Evolutionary conservation across 1,140 invertebrate species (phyloP).

Genomic region (Matsumurasca onukii): DNA sequence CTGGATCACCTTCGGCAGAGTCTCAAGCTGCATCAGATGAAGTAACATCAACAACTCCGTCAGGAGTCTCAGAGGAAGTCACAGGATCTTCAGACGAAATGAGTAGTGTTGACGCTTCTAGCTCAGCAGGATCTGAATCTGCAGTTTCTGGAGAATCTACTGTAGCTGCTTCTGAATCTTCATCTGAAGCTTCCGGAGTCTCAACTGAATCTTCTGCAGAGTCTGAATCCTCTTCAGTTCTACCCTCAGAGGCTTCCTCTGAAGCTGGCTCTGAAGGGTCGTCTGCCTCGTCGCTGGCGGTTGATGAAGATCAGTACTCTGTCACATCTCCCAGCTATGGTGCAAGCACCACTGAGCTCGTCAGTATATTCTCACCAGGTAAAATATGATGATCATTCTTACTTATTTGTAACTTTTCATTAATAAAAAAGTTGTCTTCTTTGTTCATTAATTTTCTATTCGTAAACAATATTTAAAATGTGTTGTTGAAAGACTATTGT

Average conservation of each 20-base stretch:
- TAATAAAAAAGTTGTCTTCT: conserved; percentile 37
- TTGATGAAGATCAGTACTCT: not conserved
- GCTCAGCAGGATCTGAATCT: conserved; percentile 29
- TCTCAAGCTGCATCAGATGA: conserved; percentile 33
- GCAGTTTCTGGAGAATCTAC: not conserved
- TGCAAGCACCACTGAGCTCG: conserved; percentile 16
- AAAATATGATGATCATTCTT: conserved; percentile 3
- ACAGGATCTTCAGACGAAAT: not conserved
- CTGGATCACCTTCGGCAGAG: conserved; percentile 7
- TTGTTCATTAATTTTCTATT: not conserved
- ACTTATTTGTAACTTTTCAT: conserved; percentile 1
- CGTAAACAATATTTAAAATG: not conserved
- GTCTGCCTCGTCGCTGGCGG: not conserved
- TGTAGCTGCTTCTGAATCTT: not conserved
- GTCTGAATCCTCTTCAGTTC: conserved; percentile 26
- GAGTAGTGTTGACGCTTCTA: conserved; percentile 38
- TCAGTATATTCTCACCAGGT: conserved; percentile 20
- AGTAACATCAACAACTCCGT: conserved; percentile 31
- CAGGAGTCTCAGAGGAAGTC: conserved; percentile 34
- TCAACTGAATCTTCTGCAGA: conserved; percentile 3
- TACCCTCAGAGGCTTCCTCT: conserved; percentile 22
- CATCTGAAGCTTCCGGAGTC: not conserved
- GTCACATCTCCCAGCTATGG: conserved; percentile 4
- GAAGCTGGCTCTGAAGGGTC: not conserved
- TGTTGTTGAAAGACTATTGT: conserved; percentile 7